Evolutionary conservation across 2,888 invertebrate genomes (phyloP), one percentile per base, ranked within the genome.

Genomic region (Lobophora halterata): DNA sequence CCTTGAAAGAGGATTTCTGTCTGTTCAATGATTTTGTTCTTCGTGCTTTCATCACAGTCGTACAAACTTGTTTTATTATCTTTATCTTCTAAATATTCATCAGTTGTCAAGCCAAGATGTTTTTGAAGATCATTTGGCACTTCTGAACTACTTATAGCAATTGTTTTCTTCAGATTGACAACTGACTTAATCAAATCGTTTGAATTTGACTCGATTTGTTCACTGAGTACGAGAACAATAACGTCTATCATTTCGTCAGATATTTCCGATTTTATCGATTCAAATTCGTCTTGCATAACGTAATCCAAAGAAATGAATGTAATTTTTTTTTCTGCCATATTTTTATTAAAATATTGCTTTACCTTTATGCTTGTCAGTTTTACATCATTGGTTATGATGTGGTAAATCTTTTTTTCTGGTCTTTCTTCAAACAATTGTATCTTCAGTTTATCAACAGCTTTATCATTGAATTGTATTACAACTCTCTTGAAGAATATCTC

Each of bases 281-380:
- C 21, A 17, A 9, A 5, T 1, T 25, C 3, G 7, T 3, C 13
- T 17, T 27, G 26, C 8, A 19, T 25, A 6, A 38, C 12, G 6
- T 5, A 3, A 2, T 32, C 23, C 3, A 23, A 27, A 8, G 32
- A 9, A n/a, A 38, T 27, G 27, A 31, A 32, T 17, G 4, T 3
- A 5, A 8, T 3, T 2, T 16, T 17, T 21, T 26, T 26, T n/a
- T n/a, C n/a, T n/a, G n/a, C n/a, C n/a, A n/a, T n/a, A 3, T 14
- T 16, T 2, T 18, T 4, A 2, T 18, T 27, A 3, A 32, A 27
- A 23, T 13, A 28, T 23, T 38, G 38, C 0, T 12, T 21, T 3
- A 38, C 10, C 9, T 38, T 38, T n/a, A 38, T 13, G 11, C 27
- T 32, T 1, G 32, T 32, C 9, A 26, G 32, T 9, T 7, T 21